Conservation (phyloP, 2,888 invertebrate genomes). For the Teleogryllus oceanicus region DNA sequence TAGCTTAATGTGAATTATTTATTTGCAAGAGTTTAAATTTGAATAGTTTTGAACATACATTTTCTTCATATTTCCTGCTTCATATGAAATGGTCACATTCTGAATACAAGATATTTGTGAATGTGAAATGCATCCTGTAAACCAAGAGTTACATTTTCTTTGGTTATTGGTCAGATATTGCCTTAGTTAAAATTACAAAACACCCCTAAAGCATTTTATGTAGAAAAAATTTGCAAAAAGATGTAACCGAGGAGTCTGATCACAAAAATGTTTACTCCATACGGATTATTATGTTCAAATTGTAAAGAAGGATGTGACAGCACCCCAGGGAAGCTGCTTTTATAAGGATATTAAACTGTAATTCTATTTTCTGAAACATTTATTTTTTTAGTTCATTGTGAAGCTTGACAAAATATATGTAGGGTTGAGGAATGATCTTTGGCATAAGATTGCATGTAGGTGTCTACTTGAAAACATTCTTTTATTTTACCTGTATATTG, state of each 20-base stretch:
- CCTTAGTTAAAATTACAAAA: no score
- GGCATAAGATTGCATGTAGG: neutral
- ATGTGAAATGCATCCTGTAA: conserved; percentile 26
- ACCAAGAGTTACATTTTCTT: conserved; percentile 35
- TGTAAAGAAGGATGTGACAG: no score
- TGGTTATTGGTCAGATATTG: conserved; percentile 36
- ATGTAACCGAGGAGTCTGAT: conserved; percentile 8
- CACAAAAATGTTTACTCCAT: neutral
- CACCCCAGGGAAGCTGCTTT: neutral
- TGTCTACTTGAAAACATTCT: neutral
- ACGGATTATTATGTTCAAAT: no score
- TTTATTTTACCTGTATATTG: neutral
- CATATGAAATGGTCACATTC: neutral
- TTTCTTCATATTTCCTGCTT: conserved; percentile 21
- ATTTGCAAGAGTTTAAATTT: conserved; percentile 20
- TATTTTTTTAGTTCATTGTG: conserved; percentile 22
- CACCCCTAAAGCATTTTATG: neutral
- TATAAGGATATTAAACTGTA: neutral
- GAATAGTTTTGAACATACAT: neutral
- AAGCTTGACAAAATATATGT: conserved; percentile 22
- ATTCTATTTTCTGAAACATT: conserved; percentile 23
- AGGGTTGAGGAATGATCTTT: conserved; percentile 20
- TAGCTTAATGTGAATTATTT: conserved; percentile 25
- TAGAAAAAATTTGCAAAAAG: neutral
- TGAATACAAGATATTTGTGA: neutral